These are phyloP conservation scores for Gallinago jamesoni DNA, from an alignment of 2,113 vertebrate genomes.

Conservation along the genomic window DNA sequence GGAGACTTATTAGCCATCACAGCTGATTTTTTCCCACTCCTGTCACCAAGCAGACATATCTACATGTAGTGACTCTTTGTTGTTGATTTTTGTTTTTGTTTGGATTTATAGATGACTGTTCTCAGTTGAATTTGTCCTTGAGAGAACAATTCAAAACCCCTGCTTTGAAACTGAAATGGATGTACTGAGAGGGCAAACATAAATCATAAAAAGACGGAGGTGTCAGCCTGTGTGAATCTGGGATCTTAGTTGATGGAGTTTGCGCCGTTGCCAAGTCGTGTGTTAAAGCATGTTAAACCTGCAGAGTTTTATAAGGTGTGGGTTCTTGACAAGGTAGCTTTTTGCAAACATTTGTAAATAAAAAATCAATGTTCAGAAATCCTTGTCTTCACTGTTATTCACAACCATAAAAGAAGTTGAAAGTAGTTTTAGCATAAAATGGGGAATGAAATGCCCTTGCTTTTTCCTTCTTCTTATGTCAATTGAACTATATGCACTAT, in stretches of 20 bases:
- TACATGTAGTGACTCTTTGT: no score
- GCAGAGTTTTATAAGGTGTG: neutral
- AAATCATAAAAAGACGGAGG: neutral
- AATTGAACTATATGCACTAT: neutral
- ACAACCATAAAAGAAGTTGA: neutral
- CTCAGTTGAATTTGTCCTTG: neutral
- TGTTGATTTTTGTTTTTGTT: neutral
- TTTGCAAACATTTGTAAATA: neutral
- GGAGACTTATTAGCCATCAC: neutral
- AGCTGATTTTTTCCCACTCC: neutral
- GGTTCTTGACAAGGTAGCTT: neutral
- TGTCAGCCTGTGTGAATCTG: neutral
- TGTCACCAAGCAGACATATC: neutral
- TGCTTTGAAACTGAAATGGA: neutral
- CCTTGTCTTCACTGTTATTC: neutral
- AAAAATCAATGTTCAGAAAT: accelerated
- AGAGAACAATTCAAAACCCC: neutral
- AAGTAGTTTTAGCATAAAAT: neutral
- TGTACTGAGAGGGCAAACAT: neutral
- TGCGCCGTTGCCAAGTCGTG: neutral
- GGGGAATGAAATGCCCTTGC: accelerated
- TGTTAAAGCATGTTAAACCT: neutral
- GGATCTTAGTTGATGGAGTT: neutral
- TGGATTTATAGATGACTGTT: neutral
- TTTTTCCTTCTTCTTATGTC: neutral